These are phyloP conservation scores for Petrolisthes manimaculis DNA, from an alignment of 2,888 invertebrate species.

Conservation along the genomic window DNA sequence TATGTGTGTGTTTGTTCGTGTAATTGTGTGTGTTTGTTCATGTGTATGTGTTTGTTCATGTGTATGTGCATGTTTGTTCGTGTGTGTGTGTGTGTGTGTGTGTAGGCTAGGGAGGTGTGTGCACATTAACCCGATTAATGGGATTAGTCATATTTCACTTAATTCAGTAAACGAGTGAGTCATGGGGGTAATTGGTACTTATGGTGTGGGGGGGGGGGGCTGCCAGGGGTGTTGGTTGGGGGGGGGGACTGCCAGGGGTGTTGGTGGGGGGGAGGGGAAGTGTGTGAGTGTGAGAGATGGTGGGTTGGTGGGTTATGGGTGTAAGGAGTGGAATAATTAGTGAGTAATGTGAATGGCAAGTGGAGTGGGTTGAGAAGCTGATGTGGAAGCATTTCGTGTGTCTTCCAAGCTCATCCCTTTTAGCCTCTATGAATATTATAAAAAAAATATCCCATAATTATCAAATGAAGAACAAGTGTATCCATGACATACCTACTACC, in stretches of 20 bases:
- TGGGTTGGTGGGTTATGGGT: not conserved
- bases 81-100: conserved; percentile 36
- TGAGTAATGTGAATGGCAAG: not conserved
- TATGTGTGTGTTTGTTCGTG: not conserved
- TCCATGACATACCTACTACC: not conserved
- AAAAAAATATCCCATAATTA: too few relatives aligned
- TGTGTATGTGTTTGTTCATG: conserved; percentile 24
- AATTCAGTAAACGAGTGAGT: conserved; percentile 26
- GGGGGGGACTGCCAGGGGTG: not conserved
- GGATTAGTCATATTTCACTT: conserved; percentile 43
- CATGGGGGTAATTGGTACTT: conserved; percentile 39
- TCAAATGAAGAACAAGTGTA: not conserved
- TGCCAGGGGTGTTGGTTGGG: not conserved
- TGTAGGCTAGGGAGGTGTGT: conserved; percentile 10
- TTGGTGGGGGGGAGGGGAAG: not conserved
- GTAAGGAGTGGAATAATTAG: not conserved
- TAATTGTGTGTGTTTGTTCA: conserved; percentile 4
- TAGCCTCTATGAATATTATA: not conserved
- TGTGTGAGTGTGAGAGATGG: not conserved
- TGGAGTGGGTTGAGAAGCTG: not conserved
- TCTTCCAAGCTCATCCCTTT: too few relatives aligned
- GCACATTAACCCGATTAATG: conserved; percentile 34
- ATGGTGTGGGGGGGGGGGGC: not conserved
- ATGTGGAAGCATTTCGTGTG: not conserved
- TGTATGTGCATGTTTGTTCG: conserved; percentile 19